phyloP scores from a whole-genome alignment of 2,113 vertebrate genomes.

The Suncus etruscus region DNA sequence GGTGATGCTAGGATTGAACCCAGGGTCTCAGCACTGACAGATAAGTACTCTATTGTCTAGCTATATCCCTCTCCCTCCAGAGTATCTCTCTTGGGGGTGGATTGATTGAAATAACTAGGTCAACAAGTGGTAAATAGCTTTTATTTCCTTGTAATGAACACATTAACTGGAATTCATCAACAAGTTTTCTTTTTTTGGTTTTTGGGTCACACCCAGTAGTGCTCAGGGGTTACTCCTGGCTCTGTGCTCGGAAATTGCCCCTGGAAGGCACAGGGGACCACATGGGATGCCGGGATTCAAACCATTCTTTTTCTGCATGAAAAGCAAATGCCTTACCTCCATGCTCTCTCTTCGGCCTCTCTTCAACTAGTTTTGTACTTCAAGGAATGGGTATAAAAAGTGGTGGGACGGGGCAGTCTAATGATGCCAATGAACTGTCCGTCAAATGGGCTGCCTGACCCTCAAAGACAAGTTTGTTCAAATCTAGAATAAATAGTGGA shows the following conservation, averaged over 20 bases:
- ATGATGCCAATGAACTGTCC: background rate
- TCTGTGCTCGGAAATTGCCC: too few relatives aligned
- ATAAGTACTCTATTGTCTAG: too few relatives aligned
- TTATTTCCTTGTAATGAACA: background rate
- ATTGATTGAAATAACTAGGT: conserved; percentile 35
- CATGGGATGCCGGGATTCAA: too few relatives aligned
- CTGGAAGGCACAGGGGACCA: too few relatives aligned
- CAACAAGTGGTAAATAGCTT: conserved; percentile 41
- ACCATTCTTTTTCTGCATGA: too few relatives aligned
- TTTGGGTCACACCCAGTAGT: too few relatives aligned
- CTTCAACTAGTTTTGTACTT: background rate
- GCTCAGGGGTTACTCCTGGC: too few relatives aligned
- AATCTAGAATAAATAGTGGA: background rate
- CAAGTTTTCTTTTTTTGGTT: background rate
- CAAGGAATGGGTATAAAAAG: conserved; percentile 35
- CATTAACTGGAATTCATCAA: conserved; percentile 25
- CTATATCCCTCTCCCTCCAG: background rate
- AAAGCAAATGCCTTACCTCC: too few relatives aligned
- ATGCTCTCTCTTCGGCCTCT: too few relatives aligned
- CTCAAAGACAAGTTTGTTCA: background rate
- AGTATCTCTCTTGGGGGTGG: conserved; percentile 15
- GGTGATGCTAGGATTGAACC: too few relatives aligned
- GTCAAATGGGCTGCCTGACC: background rate
- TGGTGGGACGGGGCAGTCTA: background rate
- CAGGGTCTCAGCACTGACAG: too few relatives aligned